Conservation (phyloP, 2,113 vertebrate species). For the Laticauda colubrina region DNA sequence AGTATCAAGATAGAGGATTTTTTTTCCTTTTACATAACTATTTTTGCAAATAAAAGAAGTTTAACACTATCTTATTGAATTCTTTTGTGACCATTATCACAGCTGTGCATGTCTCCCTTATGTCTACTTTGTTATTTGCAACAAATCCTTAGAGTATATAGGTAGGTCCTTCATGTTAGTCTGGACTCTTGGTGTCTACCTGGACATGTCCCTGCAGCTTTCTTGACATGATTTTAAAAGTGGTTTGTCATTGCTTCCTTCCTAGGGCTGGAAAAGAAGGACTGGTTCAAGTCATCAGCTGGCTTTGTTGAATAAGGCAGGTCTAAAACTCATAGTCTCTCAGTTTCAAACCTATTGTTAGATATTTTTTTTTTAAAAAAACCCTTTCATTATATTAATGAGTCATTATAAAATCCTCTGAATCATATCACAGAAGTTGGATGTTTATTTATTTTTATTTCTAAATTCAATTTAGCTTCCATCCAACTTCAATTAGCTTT, state of each 20-base stretch:
- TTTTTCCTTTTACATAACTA: slow-evolving; percentile 31
- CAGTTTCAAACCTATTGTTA: neutral
- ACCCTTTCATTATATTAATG: neutral
- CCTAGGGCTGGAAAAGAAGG: neutral
- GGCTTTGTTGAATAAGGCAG: neutral
- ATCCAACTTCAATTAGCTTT: neutral
- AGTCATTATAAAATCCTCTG: neutral
- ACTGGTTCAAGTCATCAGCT: neutral
- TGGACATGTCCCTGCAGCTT: neutral
- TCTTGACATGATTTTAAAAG: neutral
- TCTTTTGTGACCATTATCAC: slow-evolving; percentile 24
- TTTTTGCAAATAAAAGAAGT: slow-evolving; percentile 43
- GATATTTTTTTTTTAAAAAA: neutral
- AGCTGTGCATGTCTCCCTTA: slow-evolving; percentile 39
- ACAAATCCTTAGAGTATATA: neutral
- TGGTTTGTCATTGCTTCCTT: neutral
- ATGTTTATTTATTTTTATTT: neutral
- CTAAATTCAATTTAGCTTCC: neutral
- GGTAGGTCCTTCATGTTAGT: neutral
- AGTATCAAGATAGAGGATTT: slow-evolving; percentile 43
- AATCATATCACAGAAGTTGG: neutral
- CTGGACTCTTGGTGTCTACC: neutral
- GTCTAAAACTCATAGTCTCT: neutral
- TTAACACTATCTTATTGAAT: slow-evolving; percentile 44
- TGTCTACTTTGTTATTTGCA: slow-evolving; percentile 33